Percentiles rank a stretch among this genome's conserved stretches.
Conservation (phyloP, 1,140 invertebrate genomes). For the Bombus confusus region DNA sequence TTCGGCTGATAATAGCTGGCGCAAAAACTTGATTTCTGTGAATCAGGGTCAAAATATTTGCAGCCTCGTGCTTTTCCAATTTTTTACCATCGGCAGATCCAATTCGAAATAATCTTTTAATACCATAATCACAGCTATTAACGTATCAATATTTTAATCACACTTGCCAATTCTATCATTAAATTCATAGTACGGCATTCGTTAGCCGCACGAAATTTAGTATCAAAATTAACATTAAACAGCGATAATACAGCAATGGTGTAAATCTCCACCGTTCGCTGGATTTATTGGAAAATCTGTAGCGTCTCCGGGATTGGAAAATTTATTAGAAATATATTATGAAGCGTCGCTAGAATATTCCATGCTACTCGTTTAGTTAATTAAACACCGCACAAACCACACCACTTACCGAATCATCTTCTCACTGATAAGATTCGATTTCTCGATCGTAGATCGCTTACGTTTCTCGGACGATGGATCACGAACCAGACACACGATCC, state of each 20-base stretch:
- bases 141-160: not conserved
- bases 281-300: too few species aligned
- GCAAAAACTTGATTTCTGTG: slow-evolving; percentile 22
- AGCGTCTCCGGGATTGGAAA: too few species aligned
- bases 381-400: not conserved
- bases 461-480: not conserved
- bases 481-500: not conserved
- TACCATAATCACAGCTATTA: not conserved
- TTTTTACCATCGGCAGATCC: not conserved
- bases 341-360: not conserved
- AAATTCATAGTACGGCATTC: not conserved
- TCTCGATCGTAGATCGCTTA: not conserved
- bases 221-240: not conserved
- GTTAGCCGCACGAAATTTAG: not conserved
- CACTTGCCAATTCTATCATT: not conserved
- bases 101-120: not conserved
- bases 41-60: slow-evolving; percentile 29
- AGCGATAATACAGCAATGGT: too few species aligned
- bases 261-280: too few species aligned
- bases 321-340: too few species aligned
- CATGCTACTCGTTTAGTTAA: not conserved
- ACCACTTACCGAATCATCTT: not conserved
- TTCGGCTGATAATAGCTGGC: slow-evolving; percentile 31
- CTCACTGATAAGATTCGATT: not conserved
- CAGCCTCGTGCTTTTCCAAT: not conserved